Conservation (phyloP, 2,888 invertebrate genomes). For the Miltochrista miniata region DNA sequence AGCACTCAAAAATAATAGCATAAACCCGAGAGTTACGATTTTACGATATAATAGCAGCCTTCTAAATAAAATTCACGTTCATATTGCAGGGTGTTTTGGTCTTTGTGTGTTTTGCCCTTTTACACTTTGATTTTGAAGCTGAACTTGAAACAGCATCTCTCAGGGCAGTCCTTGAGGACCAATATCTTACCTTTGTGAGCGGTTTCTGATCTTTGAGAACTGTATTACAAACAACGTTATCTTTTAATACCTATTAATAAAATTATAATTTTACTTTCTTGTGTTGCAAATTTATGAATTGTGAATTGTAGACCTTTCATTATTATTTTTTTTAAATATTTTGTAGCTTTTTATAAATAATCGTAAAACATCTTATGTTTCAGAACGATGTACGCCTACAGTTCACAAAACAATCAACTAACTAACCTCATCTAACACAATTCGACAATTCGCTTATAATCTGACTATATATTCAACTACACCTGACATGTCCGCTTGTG, state of each 20-base stretch:
- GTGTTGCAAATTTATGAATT: conserved; percentile 7
- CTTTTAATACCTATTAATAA: neutral
- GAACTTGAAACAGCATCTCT: no score
- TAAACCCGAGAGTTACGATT: no score
- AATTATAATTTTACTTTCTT: conserved; percentile 1
- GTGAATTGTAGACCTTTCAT: conserved; percentile 10
- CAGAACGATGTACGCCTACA: conserved; percentile 1
- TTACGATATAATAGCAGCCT: no score
- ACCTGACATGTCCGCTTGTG: conserved; percentile 42
- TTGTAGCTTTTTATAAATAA: neutral
- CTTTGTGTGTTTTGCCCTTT: no score
- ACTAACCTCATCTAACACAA: conserved; percentile 2
- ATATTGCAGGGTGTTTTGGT: no score
- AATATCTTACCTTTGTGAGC: no score
- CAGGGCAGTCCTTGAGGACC: no score
- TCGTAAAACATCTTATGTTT: neutral
- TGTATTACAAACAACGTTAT: neutral
- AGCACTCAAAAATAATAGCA: no score
- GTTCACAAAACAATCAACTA: conserved; percentile 10
- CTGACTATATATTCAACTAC: neutral
- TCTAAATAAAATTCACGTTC: no score
- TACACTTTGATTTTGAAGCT: no score
- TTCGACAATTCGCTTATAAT: conserved; percentile 5
- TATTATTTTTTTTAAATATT: neutral
- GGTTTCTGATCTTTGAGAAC: no score